Base-by-base conservation (phyloP, 2,113 vertebrate genomes). In the Zosterops borbonicus region DNA sequence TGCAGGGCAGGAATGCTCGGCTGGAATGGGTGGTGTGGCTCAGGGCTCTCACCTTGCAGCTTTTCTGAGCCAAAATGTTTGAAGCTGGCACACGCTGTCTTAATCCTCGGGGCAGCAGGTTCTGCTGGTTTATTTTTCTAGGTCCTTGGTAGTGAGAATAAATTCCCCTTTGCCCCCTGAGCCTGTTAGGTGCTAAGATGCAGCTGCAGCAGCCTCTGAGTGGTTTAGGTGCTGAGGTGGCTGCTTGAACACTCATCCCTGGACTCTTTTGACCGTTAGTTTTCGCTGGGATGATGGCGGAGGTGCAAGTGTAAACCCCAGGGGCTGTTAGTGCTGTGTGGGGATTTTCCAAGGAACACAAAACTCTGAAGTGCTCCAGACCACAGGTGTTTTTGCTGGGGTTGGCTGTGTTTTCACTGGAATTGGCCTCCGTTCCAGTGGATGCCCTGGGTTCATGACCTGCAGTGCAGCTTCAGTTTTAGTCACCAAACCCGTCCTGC, bases 51-150 rank as follows among this genome's bases (percentile, higher is more conserved):
- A 49, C 55, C 52, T 79, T 5, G 4, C 29, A 27, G 12, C 7
- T 70, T 16, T 78, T 39, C 68, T 12, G 31, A 65, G 50, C 3
- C 24, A 69, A 64, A 9, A 12, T 27, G 2, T 37, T 46, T 55
- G 53, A 28, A 67, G 18, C 28, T 2, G 3, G 18, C 17, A 52
- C 4, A 3, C 0, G 0, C 55, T 39, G n/a, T 47, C 27, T 78
- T 46, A 55, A 24, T 84, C 39, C 46, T 80, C 1, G 0, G 60
- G 12, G 25, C 50, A 9, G 35, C 69, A 23, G 12, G 9, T 52
- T 65, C 27, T 58, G 25, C 11, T 67, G 16, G 35, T 35, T 69
- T 64, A 12, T 71, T 85, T 79, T 73, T 50, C 15, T 20, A 5
- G 11, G 37, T 65, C 18, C 19, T 74, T 8, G 1, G 69, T 33